Evolutionary conservation across 2,113 vertebrate genomes (phyloP).

Genomic region (Laticauda colubrina): DNA sequence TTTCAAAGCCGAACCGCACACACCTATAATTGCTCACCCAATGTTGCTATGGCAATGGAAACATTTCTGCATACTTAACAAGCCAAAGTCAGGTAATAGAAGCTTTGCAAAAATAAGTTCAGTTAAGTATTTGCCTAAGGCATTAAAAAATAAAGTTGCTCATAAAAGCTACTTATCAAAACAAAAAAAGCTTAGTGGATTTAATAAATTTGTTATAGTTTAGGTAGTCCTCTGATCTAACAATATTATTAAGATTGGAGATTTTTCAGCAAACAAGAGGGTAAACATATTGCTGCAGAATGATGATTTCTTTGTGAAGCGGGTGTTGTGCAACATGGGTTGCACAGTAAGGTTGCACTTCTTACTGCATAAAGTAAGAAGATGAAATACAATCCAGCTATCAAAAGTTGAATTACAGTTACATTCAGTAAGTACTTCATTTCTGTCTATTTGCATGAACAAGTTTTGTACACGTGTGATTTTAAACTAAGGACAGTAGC

Average conservation of each 20-base stretch:
- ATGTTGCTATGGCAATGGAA: slow-evolving; percentile 65
- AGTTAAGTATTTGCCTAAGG: slow-evolving; percentile 41
- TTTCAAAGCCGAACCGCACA: slow-evolving; percentile 45
- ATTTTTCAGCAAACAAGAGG: neutral
- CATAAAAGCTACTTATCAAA: slow-evolving; percentile 7
- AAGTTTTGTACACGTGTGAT: neutral
- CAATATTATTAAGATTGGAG: neutral
- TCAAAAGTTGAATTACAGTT: neutral
- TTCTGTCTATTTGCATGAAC: neutral
- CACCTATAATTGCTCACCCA: slow-evolving; percentile 58
- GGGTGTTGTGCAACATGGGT: neutral
- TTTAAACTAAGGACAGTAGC: neutral
- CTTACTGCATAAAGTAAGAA: neutral
- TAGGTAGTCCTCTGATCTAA: neutral
- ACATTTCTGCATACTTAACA: slow-evolving; percentile 56
- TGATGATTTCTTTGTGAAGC: neutral
- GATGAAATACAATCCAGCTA: neutral
- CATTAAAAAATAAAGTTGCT: neutral
- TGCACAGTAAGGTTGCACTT: too few species aligned
- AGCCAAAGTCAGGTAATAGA: slow-evolving; percentile 31
- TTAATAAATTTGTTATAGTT: neutral
- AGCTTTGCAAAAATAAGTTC: slow-evolving; percentile 44
- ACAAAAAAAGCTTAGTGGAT: neutral
- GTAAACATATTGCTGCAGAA: neutral
- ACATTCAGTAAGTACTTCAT: neutral